phyloP scores from a whole-genome alignment of 2,888 invertebrate genomes.

The Dascillus cervinus region DNA sequence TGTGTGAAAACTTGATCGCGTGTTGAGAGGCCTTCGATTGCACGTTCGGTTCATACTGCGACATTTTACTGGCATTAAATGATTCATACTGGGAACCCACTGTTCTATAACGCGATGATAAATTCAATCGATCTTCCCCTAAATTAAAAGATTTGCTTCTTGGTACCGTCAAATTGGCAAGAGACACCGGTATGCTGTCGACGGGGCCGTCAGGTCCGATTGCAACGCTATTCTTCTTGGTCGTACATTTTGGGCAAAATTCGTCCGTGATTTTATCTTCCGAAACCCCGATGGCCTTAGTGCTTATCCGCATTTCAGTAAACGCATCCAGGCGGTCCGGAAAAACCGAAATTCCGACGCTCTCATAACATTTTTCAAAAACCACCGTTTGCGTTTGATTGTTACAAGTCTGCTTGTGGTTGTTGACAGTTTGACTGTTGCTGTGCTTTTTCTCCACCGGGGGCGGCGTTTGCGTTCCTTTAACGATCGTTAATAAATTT shows the following conservation, averaged over 20 bases:
- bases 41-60: constrained; percentile 25
- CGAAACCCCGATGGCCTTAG: constrained; percentile 44
- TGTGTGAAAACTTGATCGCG: constrained; percentile 27
- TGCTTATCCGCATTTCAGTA: constrained; percentile 10
- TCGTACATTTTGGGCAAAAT: constrained; percentile 47
- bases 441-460: constrained; percentile 23
- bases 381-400: constrained; percentile 27
- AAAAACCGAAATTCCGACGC: constrained; percentile 33
- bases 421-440: constrained; percentile 23
- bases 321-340: constrained; percentile 26
- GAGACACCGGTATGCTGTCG: constrained; percentile 39
- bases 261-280: constrained; percentile 44
- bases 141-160: constrained; percentile 55
- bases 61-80: constrained; percentile 20
- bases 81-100: constrained; percentile 40
- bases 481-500: constrained; percentile 18
- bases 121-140: constrained; percentile 47
- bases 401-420: constrained; percentile 18
- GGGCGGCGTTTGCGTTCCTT: constrained; percentile 29
- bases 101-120: constrained; percentile 43
- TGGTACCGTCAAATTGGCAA: constrained; percentile 42
- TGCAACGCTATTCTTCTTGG: constrained; percentile 47
- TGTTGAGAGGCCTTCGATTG: constrained; percentile 31
- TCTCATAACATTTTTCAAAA: constrained; percentile 3
- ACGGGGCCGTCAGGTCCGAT: constrained; percentile 47